These are phyloP conservation scores for Mactromeris polynyma DNA, from an alignment of 2,888 invertebrate species.

Conservation along the genomic window DNA sequence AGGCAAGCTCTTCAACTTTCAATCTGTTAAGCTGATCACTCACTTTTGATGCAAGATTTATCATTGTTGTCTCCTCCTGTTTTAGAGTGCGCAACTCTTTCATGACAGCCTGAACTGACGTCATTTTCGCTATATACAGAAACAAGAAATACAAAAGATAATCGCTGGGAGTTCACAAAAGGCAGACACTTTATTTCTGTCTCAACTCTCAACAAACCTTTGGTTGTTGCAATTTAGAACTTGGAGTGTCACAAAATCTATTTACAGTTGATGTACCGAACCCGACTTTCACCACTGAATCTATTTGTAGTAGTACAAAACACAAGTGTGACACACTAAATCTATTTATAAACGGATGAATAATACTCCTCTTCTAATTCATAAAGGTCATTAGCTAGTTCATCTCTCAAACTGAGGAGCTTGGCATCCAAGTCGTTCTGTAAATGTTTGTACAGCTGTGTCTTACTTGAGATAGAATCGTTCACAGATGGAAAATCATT, in stretches of 20 bases:
- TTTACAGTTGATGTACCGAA: too few species aligned
- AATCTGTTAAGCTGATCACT: slow-evolving; percentile 79
- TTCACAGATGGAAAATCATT: slow-evolving; percentile 99
- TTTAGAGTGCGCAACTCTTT: slow-evolving; percentile 74
- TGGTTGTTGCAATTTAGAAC: neutral
- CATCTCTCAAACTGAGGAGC: slow-evolving; percentile 95
- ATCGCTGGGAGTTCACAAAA: neutral
- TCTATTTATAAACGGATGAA: slow-evolving; percentile 86
- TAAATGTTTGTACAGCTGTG: slow-evolving; percentile 95
- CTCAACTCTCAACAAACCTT: neutral
- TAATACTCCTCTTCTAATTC: slow-evolving; percentile 98
- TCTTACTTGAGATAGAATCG: slow-evolving; percentile 97
- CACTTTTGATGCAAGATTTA: slow-evolving; percentile 73
- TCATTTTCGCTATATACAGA: neutral
- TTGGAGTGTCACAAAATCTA: neutral
- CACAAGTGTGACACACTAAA: neutral
- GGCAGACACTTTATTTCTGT: neutral
- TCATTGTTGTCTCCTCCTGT: slow-evolving; percentile 75
- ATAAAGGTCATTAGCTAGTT: slow-evolving; percentile 97
- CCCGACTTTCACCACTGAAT: too few species aligned
- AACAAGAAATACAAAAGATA: neutral
- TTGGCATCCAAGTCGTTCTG: slow-evolving; percentile 97
- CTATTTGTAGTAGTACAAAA: too few species aligned
- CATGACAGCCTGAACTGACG: slow-evolving; percentile 52
- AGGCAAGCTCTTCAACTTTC: slow-evolving; percentile 70